These are phyloP conservation scores for Apaloderma vittatum DNA, from an alignment of 2,113 vertebrate species.

Conservation along the genomic window DNA sequence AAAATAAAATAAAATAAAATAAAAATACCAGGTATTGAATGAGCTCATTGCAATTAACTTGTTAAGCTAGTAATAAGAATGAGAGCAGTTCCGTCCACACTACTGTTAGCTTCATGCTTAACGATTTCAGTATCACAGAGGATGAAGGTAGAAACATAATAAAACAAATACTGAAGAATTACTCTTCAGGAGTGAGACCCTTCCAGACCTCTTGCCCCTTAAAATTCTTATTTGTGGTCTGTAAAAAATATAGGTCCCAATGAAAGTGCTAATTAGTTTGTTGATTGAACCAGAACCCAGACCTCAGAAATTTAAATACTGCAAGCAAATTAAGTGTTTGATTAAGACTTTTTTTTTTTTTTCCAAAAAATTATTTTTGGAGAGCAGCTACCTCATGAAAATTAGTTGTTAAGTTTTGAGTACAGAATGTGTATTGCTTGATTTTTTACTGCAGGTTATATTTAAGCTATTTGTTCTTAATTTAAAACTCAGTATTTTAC, in stretches of 20 bases:
- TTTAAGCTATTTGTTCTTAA: background rate
- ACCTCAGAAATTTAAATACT: background rate
- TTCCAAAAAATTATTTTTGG: background rate
- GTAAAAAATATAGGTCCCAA: background rate
- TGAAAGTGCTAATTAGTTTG: background rate
- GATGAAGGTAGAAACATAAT: background rate
- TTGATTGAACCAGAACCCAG: background rate
- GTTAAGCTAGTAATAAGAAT: background rate
- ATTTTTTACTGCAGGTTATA: background rate
- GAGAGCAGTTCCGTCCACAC: background rate
- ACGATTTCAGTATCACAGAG: background rate
- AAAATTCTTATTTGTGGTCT: background rate
- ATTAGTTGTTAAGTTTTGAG: background rate
- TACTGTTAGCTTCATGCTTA: background rate
- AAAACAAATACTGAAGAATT: background rate
- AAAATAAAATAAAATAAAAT: no score
- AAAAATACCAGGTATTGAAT: background rate
- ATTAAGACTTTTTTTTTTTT: background rate
- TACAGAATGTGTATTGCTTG: background rate
- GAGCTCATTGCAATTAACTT: background rate
- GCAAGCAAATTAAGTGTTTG: background rate
- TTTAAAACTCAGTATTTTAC: background rate
- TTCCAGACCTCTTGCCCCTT: background rate
- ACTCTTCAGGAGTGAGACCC: background rate
- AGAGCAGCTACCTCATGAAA: background rate